Percentiles rank a stretch among this genome's conserved stretches.
Conservation (phyloP, 2,797 vertebrate genomes). For the Eulemur coronatus region DNA sequence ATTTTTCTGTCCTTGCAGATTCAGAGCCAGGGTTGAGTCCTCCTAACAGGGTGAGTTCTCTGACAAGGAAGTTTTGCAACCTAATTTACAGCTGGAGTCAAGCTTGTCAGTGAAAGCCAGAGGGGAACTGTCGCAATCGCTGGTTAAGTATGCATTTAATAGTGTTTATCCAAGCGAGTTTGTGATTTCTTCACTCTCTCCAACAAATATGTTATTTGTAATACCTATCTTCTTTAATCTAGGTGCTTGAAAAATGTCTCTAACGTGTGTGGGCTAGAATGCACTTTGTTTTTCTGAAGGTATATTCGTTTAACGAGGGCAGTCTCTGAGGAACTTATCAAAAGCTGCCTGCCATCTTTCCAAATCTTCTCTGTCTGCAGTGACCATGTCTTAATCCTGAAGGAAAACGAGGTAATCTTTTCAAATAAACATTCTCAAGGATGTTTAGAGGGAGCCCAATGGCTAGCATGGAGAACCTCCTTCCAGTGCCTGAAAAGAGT, state of each 20-base stretch:
- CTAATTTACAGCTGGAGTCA: constrained; percentile 78
- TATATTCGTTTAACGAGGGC: constrained; percentile 35
- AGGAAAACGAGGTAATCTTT: constrained; percentile 74
- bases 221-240: constrained; percentile 63
- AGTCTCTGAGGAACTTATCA: background rate
- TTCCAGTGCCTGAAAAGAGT: background rate
- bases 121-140: constrained; percentile 66
- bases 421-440: constrained; percentile 72
- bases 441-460: constrained; percentile 64
- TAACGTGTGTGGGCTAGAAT: constrained; percentile 43
- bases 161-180: constrained; percentile 71
- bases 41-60: constrained; percentile 77
- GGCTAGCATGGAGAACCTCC: constrained; percentile 7
- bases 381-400: constrained; percentile 61
- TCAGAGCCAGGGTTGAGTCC: constrained; percentile 65
- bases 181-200: constrained; percentile 65
- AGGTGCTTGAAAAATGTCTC: constrained; percentile 63
- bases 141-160: constrained; percentile 62
- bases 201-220: constrained; percentile 67
- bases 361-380: constrained; percentile 47
- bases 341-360: constrained; percentile 61
- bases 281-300: constrained; percentile 41
- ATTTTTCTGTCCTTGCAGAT: constrained; percentile 66
- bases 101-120: constrained; percentile 69
- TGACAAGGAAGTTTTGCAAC: constrained; percentile 84